phyloP scores from a whole-genome alignment of 2,113 vertebrate genomes.

The Istiophorus platypterus region DNA sequence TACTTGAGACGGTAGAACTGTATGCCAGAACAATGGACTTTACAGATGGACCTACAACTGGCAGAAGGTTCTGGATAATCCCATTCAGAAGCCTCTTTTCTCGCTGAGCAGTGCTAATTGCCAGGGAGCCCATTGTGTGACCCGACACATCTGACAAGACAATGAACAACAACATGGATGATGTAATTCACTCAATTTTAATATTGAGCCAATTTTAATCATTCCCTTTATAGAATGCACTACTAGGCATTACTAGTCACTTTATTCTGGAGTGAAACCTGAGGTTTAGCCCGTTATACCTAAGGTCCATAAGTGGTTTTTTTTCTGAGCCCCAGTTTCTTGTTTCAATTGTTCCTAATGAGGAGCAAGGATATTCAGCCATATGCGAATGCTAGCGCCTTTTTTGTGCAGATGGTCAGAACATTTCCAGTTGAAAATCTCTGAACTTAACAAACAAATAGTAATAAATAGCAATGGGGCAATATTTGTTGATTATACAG shows the following conservation, averaged over 20 bases:
- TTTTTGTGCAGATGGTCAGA: too few relatives aligned
- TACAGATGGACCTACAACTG: conserved; percentile 90
- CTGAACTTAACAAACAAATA: too few relatives aligned
- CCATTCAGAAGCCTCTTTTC: conserved; percentile 94
- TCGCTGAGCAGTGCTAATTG: conserved; percentile 88
- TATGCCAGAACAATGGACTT: conserved; percentile 94
- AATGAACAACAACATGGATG: neutral
- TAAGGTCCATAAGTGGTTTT: too few relatives aligned
- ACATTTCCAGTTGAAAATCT: too few relatives aligned
- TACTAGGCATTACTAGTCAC: too few relatives aligned
- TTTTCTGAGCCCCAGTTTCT: too few relatives aligned
- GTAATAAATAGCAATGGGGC: too few relatives aligned
- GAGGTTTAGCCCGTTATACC: too few relatives aligned
- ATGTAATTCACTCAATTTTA: neutral
- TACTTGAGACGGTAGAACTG: conserved; percentile 94
- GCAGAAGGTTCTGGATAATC: conserved; percentile 93
- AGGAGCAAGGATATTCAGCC: too few relatives aligned
- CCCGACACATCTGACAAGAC: conserved; percentile 86
- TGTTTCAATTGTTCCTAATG: too few relatives aligned
- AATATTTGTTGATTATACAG: too few relatives aligned
- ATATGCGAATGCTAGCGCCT: too few relatives aligned
- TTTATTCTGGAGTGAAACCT: neutral
- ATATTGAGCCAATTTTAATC: neutral
- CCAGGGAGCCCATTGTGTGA: conserved; percentile 82
- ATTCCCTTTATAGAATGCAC: neutral